Evolutionary conservation across 1,140 invertebrate genomes (phyloP), one percentile per base, ranked within the genome.

Genomic region (Drosophila dunni): DNA sequence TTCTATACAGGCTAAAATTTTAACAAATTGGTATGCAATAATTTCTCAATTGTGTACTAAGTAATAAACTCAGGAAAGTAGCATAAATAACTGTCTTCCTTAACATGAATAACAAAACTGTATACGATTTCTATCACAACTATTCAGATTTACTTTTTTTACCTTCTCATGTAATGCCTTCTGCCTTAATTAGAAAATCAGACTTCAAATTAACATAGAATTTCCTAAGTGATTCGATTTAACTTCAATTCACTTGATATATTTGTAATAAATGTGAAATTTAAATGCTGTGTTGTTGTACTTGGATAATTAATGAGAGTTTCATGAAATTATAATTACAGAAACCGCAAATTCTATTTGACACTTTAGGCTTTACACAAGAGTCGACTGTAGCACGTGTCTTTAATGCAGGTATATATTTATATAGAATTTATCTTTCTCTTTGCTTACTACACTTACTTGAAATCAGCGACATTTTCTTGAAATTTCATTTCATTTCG

Each of bases 401-500:
- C 48, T 46, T 11, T 40, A 51, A 45, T n/a, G 17, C 48, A 10
- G 40, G 7, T 20, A 5, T 36, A 6, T 72, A 11, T 51, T 9
- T 29, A 11, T 71, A 20, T 44, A 13, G 15, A 9, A 34, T 20
- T 17, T 64, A 7, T 2, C 13, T 54, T 62, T 70, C 42, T 46
- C 46, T 61, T 48, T 17, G 36, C 46, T 36, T 38, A 36, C 33
- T 29, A 36, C 61, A 65, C 68, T 71, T 65, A 71, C 73, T 71
- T 75, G 67, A 71, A 75, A 75, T 75, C 73, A 75, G 73, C 68
- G 67, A 71, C 67, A 75, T 71, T 75, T 75, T 84, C 68, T 72
- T 69, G 44, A 80, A 81, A 86, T 82, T 79, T 77, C 57, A 74
- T 88, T 79, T 86, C 68, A 77, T 78, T 61, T 76, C 79, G 67